Evolutionary conservation across 2,113 vertebrate species (phyloP), one percentile per base, ranked within the genome.

Genomic region (Parus major): DNA sequence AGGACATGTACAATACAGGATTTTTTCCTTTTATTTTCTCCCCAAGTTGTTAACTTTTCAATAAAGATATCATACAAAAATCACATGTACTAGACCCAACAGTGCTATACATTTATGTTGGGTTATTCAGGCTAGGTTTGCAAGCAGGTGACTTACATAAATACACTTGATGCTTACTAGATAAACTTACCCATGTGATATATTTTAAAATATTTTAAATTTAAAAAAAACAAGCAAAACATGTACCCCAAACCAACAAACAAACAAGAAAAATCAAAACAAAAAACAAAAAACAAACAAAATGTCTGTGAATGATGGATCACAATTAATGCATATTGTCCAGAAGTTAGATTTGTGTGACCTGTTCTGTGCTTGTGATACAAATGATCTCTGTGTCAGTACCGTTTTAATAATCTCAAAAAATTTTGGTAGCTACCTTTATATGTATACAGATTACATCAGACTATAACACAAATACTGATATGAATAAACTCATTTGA

Each of bases 1-100:
- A 49, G 25, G 15, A 50, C 23, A 35, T 19, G 28, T 73, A 41
- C 24, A 44, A 35, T 21, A 50, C 0, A 0, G 44, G 5, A 57
- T 5, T 22, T 70, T 82, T 49, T 65, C 59, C 8, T 64, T 15
- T 65, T 66, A 35, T 81, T 66, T 92, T 75, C 16, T 78, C 9
- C 7, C 11, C 13, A 85, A 4, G 8, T 22, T 57, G 22, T 66
- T 59, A 57, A 59, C 15, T 15, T 87, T 47, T 10, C 18, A 76
- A 23, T 53, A 53, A 72, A 41, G 14, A 14, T 41, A 55, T 22
- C 1, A 59, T 46, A 8, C 29, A 50, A 68, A 92, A 70, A 3
- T 20, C 36, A n/a, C 13, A 8, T 12, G 3, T 27, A 25, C 17
- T 9, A 53, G 55, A 50, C 12, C 3, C 28, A 86, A 21, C 2